Conservation (phyloP, 2,888 invertebrate genomes). For the Hymenopus coronatus region DNA sequence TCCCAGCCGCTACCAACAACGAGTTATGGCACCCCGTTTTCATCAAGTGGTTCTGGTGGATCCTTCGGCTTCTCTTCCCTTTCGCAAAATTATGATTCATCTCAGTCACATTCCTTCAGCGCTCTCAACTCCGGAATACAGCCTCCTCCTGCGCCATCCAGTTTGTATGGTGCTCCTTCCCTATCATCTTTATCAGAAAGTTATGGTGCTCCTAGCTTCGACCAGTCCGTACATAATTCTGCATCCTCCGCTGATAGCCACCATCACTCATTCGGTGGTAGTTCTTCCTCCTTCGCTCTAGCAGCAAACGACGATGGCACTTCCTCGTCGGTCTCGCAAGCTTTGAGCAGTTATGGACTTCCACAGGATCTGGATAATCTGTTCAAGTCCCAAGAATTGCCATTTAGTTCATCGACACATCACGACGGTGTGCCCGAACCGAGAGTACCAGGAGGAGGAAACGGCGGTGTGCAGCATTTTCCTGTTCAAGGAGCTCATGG, state of each 20-base stretch:
- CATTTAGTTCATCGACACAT: background rate
- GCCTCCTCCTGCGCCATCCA: conserved; percentile 14
- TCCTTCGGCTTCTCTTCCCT: conserved; percentile 32
- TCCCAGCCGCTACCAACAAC: conserved; percentile 28
- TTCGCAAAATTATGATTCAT: conserved; percentile 34
- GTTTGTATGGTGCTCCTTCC: conserved; percentile 11
- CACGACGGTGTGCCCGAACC: background rate
- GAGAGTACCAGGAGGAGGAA: background rate
- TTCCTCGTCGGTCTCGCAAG: conserved; percentile 5
- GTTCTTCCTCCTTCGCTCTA: conserved; percentile 28
- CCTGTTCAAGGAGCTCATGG: conserved; percentile 54
- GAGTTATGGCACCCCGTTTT: conserved; percentile 38
- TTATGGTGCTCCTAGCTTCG: background rate
- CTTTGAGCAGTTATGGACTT: background rate
- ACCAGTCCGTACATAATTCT: background rate
- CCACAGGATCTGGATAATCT: background rate
- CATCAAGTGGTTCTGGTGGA: background rate
- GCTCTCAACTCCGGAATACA: conserved; percentile 34
- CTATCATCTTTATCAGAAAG: background rate
- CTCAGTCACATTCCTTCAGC: conserved; percentile 26
- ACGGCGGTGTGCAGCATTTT: conserved; percentile 45
- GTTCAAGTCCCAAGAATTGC: conserved; percentile 1
- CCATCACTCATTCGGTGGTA: background rate
- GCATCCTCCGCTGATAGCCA: background rate
- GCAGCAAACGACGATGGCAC: background rate